phyloP scores from a whole-genome alignment of 2,113 vertebrate species.

The Melanocharis versteri region DNA sequence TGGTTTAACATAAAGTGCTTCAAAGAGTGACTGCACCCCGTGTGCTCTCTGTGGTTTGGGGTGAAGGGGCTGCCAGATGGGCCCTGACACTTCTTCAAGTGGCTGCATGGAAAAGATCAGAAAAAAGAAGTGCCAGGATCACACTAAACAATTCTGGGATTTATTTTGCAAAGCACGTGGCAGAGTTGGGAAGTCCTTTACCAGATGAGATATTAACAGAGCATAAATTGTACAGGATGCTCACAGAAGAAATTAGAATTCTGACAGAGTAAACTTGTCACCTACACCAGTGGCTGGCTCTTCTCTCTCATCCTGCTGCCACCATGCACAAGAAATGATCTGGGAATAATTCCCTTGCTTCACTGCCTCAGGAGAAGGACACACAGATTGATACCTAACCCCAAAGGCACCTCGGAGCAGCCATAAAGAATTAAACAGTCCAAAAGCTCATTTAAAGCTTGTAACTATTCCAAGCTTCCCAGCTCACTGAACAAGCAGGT shows the following conservation, averaged over 20 bases:
- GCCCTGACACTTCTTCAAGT: not conserved
- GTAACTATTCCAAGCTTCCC: not conserved
- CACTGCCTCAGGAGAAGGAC: not conserved
- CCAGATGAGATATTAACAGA: not conserved
- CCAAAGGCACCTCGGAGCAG: not conserved
- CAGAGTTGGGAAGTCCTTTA: not conserved
- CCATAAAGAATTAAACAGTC: not conserved
- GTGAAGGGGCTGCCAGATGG: not conserved
- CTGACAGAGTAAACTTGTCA: not conserved
- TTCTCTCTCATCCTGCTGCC: not conserved
- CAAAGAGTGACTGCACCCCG: not conserved
- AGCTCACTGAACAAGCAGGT: not conserved
- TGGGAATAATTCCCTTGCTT: not conserved
- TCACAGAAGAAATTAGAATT: not conserved
- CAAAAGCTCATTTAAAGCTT: not conserved
- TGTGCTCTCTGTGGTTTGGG: not conserved
- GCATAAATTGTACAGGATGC: not conserved
- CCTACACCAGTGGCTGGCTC: not conserved
- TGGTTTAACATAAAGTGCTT: not conserved
- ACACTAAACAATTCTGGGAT: not conserved
- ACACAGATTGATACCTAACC: not conserved
- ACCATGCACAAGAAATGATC: not conserved
- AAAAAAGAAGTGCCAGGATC: not conserved
- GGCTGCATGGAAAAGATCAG: not conserved
- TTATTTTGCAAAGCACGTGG: not conserved